Percentiles rank a stretch among this genome's conserved stretches.
Conservation (phyloP, 2,113 vertebrate genomes). For the Brachypteracias leptosomus region DNA sequence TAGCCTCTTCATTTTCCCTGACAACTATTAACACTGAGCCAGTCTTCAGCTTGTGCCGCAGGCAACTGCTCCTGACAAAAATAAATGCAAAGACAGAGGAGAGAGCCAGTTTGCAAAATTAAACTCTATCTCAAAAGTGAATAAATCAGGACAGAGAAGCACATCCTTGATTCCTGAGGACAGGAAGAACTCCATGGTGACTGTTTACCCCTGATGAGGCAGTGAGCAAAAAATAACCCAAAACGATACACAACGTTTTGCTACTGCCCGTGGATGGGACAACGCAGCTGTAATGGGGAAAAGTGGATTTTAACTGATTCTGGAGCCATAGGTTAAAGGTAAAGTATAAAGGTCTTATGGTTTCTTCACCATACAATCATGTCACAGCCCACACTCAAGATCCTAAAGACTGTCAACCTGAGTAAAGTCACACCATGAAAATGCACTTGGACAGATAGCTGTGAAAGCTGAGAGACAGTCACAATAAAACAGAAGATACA, state of each 20-base stretch:
- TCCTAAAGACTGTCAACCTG: neutral
- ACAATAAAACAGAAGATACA: neutral
- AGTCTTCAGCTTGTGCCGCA: neutral
- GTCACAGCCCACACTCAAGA: neutral
- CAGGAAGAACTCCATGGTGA: neutral
- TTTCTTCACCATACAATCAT: neutral
- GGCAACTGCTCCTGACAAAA: constrained; percentile 30
- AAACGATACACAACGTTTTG: neutral
- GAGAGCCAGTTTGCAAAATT: neutral
- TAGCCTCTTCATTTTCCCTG: constrained; percentile 62
- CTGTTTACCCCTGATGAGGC: neutral
- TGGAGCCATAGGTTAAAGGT: neutral
- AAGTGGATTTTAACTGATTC: neutral
- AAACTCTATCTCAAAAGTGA: constrained; percentile 29
- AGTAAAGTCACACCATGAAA: neutral
- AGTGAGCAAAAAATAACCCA: neutral
- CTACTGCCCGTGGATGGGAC: neutral
- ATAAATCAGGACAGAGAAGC: constrained; percentile 4
- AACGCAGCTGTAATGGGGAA: neutral
- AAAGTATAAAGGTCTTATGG: neutral
- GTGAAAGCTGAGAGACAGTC: neutral
- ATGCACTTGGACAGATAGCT: neutral
- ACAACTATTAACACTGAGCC: constrained; percentile 52
- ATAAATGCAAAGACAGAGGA: constrained; percentile 2
- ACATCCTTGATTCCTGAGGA: neutral